Evolutionary conservation across 2,797 vertebrate species (phyloP).

Genomic region (Danionella dracula): DNA sequence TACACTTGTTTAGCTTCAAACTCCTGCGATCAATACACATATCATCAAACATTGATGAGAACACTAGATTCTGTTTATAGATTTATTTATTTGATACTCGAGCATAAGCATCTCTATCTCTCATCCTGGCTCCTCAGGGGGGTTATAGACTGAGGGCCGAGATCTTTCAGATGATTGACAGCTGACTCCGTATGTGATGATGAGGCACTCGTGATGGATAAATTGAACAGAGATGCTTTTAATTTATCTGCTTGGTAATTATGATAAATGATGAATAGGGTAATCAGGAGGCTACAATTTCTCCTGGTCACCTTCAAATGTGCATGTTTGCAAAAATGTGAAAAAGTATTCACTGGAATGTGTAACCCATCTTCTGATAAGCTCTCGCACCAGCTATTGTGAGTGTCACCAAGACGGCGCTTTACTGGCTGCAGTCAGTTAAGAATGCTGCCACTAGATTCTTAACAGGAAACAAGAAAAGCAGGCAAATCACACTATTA

Average conservation of each 20-base stretch:
- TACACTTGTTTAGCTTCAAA: slow-evolving; percentile 78
- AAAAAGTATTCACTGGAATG: too few relatives aligned
- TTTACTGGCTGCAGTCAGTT: too few relatives aligned
- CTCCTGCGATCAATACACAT: slow-evolving; percentile 69
- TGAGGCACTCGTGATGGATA: slow-evolving; percentile 70
- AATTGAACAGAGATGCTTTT: slow-evolving; percentile 55
- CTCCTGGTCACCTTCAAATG: slow-evolving; percentile 48
- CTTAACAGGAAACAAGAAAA: too few relatives aligned
- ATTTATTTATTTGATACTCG: slow-evolving; percentile 50
- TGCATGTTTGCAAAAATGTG: slow-evolving; percentile 40
- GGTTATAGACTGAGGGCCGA: slow-evolving; percentile 71
- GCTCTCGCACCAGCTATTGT: too few relatives aligned
- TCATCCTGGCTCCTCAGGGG: slow-evolving; percentile 41
- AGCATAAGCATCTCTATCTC: slow-evolving; percentile 8
- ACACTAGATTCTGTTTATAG: slow-evolving; percentile 61
- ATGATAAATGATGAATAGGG: slow-evolving; percentile 67
- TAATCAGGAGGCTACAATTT: slow-evolving; percentile 60
- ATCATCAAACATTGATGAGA: slow-evolving; percentile 74
- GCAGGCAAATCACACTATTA: too few relatives aligned
- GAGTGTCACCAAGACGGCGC: too few relatives aligned
- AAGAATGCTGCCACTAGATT: too few relatives aligned
- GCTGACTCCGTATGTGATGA: slow-evolving; percentile 62
- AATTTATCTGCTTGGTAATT: slow-evolving; percentile 67
- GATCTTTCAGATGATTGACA: slow-evolving; percentile 67
- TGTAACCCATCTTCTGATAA: too few relatives aligned